phyloP scores from a whole-genome alignment of 2,888 invertebrate genomes.

The Acrobasis suavella region DNA sequence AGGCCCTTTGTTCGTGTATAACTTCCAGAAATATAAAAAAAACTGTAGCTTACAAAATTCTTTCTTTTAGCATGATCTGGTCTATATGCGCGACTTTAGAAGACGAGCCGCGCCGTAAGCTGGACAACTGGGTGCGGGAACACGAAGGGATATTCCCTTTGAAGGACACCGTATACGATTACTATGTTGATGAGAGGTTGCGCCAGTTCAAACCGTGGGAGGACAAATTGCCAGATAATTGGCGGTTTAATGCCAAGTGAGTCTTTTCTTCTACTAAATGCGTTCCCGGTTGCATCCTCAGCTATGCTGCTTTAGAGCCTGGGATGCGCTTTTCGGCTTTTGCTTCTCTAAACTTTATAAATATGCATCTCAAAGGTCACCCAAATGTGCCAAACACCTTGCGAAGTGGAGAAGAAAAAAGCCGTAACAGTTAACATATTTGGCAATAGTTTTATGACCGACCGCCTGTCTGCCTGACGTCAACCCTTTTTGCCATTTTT shows the following conservation, averaged over 20 bases:
- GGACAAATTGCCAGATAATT: slow-evolving; percentile 86
- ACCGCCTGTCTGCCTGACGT: too few relatives aligned
- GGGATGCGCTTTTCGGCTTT: too few relatives aligned
- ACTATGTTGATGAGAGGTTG: slow-evolving; percentile 90
- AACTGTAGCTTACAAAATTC: background rate
- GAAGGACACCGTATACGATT: slow-evolving; percentile 94
- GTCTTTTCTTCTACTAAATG: slow-evolving; percentile 23
- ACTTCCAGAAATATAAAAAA: background rate
- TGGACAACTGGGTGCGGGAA: slow-evolving; percentile 91
- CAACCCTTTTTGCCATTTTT: too few relatives aligned
- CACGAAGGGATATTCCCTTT: slow-evolving; percentile 91
- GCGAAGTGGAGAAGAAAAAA: too few relatives aligned
- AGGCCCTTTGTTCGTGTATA: too few relatives aligned
- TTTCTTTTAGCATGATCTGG: slow-evolving; percentile 87
- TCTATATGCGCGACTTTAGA: slow-evolving; percentile 92
- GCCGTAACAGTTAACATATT: too few relatives aligned
- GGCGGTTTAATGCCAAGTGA: slow-evolving; percentile 87
- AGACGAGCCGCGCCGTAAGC: slow-evolving; percentile 88
- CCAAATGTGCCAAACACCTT: too few relatives aligned
- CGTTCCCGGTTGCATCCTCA: too few relatives aligned
- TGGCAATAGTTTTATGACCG: too few relatives aligned
- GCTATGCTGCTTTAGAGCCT: too few relatives aligned
- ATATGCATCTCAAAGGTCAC: too few relatives aligned
- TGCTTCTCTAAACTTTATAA: too few relatives aligned
- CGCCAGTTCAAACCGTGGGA: slow-evolving; percentile 90